Conservation (phyloP, 2,797 vertebrate genomes). For the Chloroceryle inda region DNA sequence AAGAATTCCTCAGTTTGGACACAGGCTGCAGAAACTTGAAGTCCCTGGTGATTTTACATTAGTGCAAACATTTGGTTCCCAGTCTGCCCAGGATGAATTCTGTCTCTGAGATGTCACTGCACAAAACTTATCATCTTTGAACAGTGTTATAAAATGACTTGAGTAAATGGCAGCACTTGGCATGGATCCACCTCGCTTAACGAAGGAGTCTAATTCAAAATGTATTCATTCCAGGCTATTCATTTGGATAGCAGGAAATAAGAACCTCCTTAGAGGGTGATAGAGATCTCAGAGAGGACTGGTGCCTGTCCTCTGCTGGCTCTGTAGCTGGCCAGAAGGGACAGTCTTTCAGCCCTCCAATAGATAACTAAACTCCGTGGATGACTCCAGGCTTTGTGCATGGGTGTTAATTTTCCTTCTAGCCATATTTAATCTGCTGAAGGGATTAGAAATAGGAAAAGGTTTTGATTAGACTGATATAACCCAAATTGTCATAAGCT, state of each 20-base stretch:
- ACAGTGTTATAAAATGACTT: not conserved
- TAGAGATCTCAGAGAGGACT: not conserved
- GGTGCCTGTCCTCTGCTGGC: not conserved
- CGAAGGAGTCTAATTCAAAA: not conserved
- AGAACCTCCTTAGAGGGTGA: not conserved
- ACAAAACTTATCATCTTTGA: not conserved
- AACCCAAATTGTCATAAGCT: not conserved
- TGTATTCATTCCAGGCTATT: not conserved
- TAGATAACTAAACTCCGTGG: not conserved
- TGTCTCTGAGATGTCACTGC: not conserved
- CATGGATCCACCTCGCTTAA: not conserved
- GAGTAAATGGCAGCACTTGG: slow-evolving; percentile 9
- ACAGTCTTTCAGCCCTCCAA: not conserved
- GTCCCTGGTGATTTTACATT: not conserved
- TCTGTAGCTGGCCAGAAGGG: not conserved
- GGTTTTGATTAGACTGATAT: slow-evolving; percentile 1
- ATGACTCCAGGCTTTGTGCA: not conserved
- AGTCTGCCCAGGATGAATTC: not conserved
- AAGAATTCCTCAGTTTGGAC: not conserved
- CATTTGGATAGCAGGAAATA: not conserved
- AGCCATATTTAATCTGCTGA: slow-evolving; percentile 5
- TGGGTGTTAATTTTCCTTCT: not conserved
- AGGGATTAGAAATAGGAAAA: slow-evolving; percentile 36
- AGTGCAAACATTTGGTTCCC: not conserved
- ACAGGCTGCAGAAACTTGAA: not conserved